These are phyloP conservation scores for Tigriopus japonicus DNA, from an alignment of 1,140 invertebrate genomes.

Conservation along the genomic window DNA sequence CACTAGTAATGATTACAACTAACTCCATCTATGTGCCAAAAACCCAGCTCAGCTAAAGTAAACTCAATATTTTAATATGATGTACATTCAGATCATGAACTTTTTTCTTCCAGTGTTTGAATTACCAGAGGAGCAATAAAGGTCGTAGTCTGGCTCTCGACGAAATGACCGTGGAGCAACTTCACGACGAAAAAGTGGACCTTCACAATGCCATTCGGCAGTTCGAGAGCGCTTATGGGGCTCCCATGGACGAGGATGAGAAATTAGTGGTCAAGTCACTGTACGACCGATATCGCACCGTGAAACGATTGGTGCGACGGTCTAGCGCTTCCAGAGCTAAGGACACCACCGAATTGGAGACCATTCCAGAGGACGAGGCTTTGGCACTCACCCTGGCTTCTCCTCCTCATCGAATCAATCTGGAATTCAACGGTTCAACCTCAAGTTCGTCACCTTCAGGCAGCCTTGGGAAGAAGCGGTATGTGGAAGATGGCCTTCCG, in stretches of 20 bases:
- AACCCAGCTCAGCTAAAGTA: no score
- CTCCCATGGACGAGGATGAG: background rate
- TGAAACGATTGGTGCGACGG: background rate
- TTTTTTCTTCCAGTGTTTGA: background rate
- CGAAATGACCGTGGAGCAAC: background rate
- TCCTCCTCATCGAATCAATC: background rate
- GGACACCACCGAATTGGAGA: slow-evolving; percentile 1
- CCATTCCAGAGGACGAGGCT: background rate
- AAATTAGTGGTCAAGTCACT: background rate
- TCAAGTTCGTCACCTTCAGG: no score
- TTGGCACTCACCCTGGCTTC: background rate
- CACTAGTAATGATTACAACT: no score
- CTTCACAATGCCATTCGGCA: background rate
- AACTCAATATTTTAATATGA: no score
- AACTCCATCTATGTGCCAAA: no score
- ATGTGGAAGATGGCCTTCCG: no score
- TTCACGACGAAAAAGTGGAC: background rate
- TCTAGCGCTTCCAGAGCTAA: background rate
- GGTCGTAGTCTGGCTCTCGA: background rate
- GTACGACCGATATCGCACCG: background rate
- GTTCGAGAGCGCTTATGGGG: background rate
- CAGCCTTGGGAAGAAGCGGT: no score
- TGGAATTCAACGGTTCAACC: background rate
- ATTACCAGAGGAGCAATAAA: background rate
- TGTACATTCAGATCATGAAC: no score